Percentiles rank a stretch among this genome's conserved stretches.
Conservation (phyloP, 1,140 invertebrate species). For the Ruditapes philippinarum region DNA sequence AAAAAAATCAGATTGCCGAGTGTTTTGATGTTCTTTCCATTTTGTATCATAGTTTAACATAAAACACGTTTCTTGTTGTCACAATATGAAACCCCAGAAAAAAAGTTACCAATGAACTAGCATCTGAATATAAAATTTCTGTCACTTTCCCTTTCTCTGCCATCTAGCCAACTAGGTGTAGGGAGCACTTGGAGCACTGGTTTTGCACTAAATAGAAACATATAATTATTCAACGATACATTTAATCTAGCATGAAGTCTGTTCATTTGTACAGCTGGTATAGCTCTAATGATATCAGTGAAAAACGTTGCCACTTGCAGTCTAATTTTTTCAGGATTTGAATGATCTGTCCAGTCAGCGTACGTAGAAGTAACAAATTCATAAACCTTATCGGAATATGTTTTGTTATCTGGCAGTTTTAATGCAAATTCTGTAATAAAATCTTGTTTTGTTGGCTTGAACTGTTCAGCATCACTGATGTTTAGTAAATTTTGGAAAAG, state of each 20-base stretch:
- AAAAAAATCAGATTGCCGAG: no score
- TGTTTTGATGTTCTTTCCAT: no score
- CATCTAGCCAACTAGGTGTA: neutral
- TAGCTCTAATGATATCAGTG: neutral
- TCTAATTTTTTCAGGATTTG: neutral
- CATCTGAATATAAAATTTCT: no score
- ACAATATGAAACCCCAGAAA: no score
- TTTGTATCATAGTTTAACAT: no score
- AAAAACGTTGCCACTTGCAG: neutral
- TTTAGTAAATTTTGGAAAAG: neutral
- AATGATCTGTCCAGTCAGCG: conserved; percentile 18
- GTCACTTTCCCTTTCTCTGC: no score
- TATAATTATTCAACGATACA: no score
- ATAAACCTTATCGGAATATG: neutral
- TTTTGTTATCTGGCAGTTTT: neutral
- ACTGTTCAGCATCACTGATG: neutral
- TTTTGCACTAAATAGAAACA: neutral
- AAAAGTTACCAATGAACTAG: no score
- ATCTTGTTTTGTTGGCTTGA: neutral
- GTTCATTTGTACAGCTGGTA: neutral
- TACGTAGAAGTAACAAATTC: neutral
- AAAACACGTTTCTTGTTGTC: no score
- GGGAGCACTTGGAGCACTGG: neutral
- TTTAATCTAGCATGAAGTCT: no score
- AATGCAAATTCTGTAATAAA: neutral